Conservation (phyloP, 2,113 vertebrate species). For the Egretta garzetta region DNA sequence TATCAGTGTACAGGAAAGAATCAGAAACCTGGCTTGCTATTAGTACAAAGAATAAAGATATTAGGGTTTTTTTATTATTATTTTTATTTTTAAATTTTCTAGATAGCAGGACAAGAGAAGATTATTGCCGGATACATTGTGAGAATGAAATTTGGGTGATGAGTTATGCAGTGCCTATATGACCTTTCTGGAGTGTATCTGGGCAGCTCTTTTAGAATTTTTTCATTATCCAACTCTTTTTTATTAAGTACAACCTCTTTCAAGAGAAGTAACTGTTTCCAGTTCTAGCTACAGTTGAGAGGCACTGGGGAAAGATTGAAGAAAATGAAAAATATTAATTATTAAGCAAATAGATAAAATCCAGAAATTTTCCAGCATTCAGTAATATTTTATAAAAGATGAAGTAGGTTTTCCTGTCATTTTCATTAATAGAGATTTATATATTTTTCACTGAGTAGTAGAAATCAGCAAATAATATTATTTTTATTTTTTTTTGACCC, state of each 20-base stretch:
- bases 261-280: not conserved
- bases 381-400: not conserved
- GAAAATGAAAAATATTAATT: not conserved
- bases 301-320: not conserved
- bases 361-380: not conserved
- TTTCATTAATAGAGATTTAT: not conserved
- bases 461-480: not conserved
- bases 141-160: not conserved
- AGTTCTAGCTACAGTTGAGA: not conserved
- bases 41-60: not conserved
- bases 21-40: not conserved
- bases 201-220: not conserved
- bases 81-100: not conserved
- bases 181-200: not conserved
- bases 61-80: not conserved
- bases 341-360: not conserved
- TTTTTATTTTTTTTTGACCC: not conserved
- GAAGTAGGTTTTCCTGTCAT: not conserved
- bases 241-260: not conserved
- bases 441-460: not conserved
- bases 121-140: accelerated
- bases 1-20: not conserved
- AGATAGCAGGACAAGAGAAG: not conserved
- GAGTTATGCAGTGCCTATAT: not conserved
- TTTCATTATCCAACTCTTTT: not conserved